Evolutionary conservation across 2,113 vertebrate species (phyloP).

Genomic region (Notarius lentiginosus): DNA sequence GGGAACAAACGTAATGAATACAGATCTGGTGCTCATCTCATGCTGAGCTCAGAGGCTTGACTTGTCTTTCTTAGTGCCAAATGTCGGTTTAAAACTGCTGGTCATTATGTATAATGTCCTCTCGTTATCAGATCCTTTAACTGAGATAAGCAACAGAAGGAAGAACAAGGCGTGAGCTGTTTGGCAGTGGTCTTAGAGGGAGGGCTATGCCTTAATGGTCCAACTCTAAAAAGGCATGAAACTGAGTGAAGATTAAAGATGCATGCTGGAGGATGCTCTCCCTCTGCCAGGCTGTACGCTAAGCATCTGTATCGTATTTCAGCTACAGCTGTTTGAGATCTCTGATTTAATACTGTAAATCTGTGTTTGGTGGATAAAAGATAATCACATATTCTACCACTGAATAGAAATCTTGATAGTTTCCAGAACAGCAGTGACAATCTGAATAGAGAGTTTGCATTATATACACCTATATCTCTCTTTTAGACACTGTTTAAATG

Average conservation of each 20-base stretch:
- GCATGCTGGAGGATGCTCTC: not conserved
- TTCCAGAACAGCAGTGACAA: not conserved
- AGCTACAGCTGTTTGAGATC: conserved; percentile 23
- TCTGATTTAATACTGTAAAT: conserved; percentile 10
- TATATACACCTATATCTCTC: not conserved
- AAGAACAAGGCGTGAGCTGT: conserved; percentile 15
- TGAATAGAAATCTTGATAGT: not conserved
- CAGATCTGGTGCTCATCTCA: not conserved
- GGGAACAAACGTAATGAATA: conserved; percentile 3
- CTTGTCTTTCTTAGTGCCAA: conserved; percentile 5
- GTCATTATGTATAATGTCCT: conserved; percentile 15
- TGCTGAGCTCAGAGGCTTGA: not conserved
- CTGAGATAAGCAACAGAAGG: conserved; percentile 6
- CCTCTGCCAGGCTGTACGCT: not conserved
- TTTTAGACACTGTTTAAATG: conserved; percentile 1
- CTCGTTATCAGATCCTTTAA: not conserved
- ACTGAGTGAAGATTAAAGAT: not conserved
- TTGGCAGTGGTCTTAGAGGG: not conserved
- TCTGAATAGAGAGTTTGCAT: not conserved
- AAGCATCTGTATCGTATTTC: conserved; percentile 8
- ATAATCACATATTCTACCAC: not conserved
- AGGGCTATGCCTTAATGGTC: not conserved
- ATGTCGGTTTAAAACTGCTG: not conserved
- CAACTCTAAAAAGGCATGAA: not conserved
- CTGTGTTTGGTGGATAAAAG: not conserved